Conservation (phyloP, 2,113 vertebrate genomes). For the Helogale parvula region DNA sequence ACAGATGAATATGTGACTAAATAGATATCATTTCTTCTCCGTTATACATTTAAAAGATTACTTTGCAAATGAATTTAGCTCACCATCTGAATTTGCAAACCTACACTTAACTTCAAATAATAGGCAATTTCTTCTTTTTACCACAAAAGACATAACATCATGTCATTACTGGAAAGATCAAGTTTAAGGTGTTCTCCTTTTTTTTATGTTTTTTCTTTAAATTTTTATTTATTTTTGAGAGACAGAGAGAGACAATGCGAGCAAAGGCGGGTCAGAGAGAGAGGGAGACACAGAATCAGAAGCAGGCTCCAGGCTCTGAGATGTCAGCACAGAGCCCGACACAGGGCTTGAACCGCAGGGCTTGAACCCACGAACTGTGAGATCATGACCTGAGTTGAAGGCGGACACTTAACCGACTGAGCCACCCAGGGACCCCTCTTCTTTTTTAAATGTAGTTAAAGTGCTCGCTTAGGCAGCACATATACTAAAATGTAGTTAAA, state of each 20-base stretch:
- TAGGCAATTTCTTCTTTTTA: background rate
- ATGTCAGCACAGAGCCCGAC: background rate
- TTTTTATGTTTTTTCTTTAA: too few species aligned
- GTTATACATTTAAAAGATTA: background rate
- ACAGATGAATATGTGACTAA: background rate
- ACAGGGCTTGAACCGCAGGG: too few species aligned
- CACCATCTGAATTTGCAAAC: background rate
- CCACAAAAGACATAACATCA: background rate
- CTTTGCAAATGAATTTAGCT: background rate
- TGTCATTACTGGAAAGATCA: background rate
- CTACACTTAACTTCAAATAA: background rate
- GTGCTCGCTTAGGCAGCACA: too few species aligned
- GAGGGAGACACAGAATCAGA: too few species aligned
- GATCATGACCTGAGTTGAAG: too few species aligned
- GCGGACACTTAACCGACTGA: too few species aligned
- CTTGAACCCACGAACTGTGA: too few species aligned
- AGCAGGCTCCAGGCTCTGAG: too few species aligned
- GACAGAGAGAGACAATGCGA: too few species aligned
- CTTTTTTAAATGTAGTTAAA: background rate
- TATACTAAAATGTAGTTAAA: background rate
- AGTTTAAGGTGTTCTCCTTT: background rate
- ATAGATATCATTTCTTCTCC: background rate
- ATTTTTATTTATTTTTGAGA: too few species aligned
- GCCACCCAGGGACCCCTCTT: too few species aligned
- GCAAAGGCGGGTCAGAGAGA: too few species aligned